Base-by-base conservation (phyloP, 2,888 invertebrate species). In the Drosophila emarginata region DNA sequence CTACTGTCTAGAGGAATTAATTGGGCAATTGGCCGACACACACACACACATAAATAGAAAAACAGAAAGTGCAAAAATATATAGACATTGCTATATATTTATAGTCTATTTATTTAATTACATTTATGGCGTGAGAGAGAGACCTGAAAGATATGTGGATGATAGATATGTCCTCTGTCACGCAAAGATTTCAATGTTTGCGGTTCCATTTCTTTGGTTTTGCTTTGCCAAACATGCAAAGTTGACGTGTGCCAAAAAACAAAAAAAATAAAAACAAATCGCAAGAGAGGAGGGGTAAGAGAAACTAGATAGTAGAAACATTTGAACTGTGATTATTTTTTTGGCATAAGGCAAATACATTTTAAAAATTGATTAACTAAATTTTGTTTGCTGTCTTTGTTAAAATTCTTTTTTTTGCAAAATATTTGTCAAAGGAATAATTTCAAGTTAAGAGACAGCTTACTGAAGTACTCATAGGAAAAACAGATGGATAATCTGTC, bases 41-140 rank as follows among this genome's bases (percentile, higher is more conserved):
- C 7, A 36, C n/a, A 50, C 21, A 57, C 40, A 80, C 64, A 60
- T 76, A 70, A 69, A 80, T 75, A 56, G 60, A 59, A 14, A 57
- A 37, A 11, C 14, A 23, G 14, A 36, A 32, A 2, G 59, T 45
- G 18, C 21, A 15, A 37, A 23, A 53, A 53, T 12, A 36, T 15
- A 26, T 23, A 36, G 6, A 4, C 21, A 6, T 21, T 21, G 18
- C 45, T 45, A 45, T 45, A 71, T 69, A 71, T 63, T 63, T 63
- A 71, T 70, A 71, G 72, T 70, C 64, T 70, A 71, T 70, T 58
- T 58, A 58, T 58, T 70, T 70, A 57, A 37, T 36, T 57, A 61
- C 56, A 60, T 40, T 45, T 57, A 45, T 59, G 54, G 53, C 58
- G 37, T 53, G 71, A 54, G 32, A 32, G 32, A 32, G 5, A 68